Conservation (phyloP, 2,797 vertebrate species). For the Hybognathus amarus region DNA sequence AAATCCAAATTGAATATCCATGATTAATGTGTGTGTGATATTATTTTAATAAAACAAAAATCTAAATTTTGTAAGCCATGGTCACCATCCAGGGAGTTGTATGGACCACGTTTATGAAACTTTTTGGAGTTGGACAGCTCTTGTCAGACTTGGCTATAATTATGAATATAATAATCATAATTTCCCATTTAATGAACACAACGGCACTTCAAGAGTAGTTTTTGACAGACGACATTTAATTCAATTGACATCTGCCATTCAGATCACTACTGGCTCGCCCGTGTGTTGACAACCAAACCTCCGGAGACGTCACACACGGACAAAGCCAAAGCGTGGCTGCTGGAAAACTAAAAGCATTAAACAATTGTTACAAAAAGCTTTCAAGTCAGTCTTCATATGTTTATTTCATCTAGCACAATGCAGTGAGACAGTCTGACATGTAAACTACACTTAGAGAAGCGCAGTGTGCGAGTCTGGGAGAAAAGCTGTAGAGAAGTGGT, state of each 20-base stretch:
- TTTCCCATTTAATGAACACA: conserved; percentile 23
- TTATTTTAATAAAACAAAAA: neutral
- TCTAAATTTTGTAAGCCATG: neutral
- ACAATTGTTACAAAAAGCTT: conserved; percentile 34
- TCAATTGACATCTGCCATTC: conserved; percentile 81
- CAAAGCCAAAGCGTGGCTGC: conserved; percentile 58
- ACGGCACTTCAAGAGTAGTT: conserved; percentile 46
- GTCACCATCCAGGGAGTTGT: neutral
- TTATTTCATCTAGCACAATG: conserved; percentile 2
- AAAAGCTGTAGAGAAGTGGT: conserved; percentile 61
- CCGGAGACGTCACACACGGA: conserved; percentile 64
- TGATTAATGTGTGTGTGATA: too few species aligned
- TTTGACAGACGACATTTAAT: conserved; percentile 85
- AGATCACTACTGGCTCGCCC: conserved; percentile 72
- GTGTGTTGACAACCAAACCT: conserved; percentile 64
- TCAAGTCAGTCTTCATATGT: conserved; percentile 14
- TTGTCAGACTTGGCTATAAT: neutral
- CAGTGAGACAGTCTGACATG: conserved; percentile 24
- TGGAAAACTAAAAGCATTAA: conserved; percentile 37
- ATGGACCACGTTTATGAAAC: neutral
- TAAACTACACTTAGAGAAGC: conserved; percentile 35
- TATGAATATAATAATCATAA: neutral
- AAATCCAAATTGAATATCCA: neutral
- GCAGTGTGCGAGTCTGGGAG: conserved; percentile 41
- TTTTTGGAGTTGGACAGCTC: neutral